These are phyloP conservation scores for Nycticebus coucang DNA, from an alignment of 2,113 vertebrate genomes.

Conservation along the genomic window DNA sequence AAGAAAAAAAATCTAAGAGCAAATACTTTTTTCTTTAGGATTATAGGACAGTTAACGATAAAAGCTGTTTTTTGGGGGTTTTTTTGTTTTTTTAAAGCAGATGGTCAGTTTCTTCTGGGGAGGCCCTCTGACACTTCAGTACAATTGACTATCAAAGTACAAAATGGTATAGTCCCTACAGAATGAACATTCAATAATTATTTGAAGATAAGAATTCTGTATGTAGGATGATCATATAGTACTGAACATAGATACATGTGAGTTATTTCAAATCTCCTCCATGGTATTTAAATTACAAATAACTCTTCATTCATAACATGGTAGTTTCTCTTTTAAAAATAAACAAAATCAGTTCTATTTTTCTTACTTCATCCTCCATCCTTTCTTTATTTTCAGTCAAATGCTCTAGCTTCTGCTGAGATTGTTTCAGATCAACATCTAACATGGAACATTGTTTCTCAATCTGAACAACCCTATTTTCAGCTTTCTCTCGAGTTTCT, in stretches of 20 bases:
- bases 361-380: conserved; percentile 95
- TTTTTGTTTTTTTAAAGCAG: background rate
- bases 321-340: conserved; percentile 23
- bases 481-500: conserved; percentile 92
- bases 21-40: background rate
- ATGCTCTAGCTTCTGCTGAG: conserved; percentile 97
- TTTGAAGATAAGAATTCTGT: conserved; percentile 21
- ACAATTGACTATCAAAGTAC: background rate
- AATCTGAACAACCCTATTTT: conserved; percentile 94
- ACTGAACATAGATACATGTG: background rate
- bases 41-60: background rate
- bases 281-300: conserved; percentile 6
- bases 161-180: background rate
- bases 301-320: background rate
- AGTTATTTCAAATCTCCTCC: background rate
- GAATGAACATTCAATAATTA: conserved; percentile 2
- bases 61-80: background rate
- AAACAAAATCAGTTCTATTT: conserved; percentile 38
- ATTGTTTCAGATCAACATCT: conserved; percentile 98
- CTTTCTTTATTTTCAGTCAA: conserved; percentile 96
- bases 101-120: conserved; percentile 1
- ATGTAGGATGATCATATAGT: background rate
- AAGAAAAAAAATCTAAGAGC: background rate
- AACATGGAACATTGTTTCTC: conserved; percentile 99
- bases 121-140: background rate